Evolutionary conservation across 2,113 vertebrate species (phyloP).

Genomic region (Actenoides lindsayi): DNA sequence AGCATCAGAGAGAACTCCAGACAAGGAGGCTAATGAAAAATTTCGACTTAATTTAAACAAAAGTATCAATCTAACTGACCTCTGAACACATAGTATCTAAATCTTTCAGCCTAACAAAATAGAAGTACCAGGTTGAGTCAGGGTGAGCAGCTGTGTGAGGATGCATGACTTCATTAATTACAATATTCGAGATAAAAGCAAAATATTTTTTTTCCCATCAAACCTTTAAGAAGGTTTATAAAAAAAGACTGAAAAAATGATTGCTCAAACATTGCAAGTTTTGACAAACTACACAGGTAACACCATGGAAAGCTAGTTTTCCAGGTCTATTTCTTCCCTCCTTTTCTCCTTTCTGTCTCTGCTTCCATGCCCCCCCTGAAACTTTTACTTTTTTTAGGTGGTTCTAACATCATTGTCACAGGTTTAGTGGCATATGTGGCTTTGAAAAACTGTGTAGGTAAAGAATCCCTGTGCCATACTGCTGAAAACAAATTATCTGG

Average conservation of each 20-base stretch:
- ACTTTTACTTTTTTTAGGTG: not conserved
- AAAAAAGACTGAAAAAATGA: not conserved
- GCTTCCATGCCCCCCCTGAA: not conserved
- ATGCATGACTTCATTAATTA: not conserved
- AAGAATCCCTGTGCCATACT: not conserved
- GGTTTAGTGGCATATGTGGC: not conserved
- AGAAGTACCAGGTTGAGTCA: not conserved
- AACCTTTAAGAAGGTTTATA: not conserved
- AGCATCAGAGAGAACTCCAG: not conserved
- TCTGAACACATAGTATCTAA: not conserved
- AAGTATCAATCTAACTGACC: not conserved
- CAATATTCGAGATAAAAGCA: not conserved
- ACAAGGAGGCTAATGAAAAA: not conserved
- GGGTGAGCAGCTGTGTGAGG: not conserved
- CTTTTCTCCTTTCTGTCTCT: not conserved
- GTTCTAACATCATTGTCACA: not conserved
- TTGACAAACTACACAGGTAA: not conserved
- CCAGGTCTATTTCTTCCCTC: not conserved
- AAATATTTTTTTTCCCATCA: not conserved
- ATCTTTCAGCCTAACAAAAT: not conserved
- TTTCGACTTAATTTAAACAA: not conserved
- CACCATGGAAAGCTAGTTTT: not conserved
- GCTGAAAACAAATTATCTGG: not conserved
- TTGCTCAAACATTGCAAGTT: not conserved
- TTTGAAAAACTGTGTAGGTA: not conserved